A percentile compares a stretch with the other conserved stretches of the same genome.
These are phyloP conservation scores for Synergus japonicus DNA, from an alignment of 2,888 invertebrate species.

Conservation along the genomic window DNA sequence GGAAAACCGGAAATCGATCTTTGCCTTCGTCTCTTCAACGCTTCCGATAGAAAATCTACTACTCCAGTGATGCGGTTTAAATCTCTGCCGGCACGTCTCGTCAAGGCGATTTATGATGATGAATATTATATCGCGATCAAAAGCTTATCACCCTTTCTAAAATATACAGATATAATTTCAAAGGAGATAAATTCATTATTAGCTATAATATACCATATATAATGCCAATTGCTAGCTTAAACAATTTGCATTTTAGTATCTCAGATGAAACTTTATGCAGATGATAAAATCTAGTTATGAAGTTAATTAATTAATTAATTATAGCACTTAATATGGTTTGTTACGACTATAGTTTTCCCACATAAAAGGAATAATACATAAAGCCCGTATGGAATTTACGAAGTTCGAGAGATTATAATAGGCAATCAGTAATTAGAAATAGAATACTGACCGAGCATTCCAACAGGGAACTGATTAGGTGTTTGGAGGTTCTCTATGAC, in stretches of 20 bases:
- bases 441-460: constrained; percentile 88
- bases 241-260: neutral
- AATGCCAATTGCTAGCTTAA: no score
- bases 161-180: neutral
- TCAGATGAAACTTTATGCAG: neutral
- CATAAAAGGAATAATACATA: no score
- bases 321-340: no score
- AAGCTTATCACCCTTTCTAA: neutral
- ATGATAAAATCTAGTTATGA: neutral
- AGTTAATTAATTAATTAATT: neutral
- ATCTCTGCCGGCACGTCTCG: neutral
- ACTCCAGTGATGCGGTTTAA: neutral
- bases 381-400: no score
- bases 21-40: constrained; percentile 38
- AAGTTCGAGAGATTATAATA: no score
- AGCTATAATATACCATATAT: no score
- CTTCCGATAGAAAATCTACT: neutral
- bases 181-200: no score
- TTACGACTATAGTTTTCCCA: no score
- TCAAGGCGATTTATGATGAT: neutral
- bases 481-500: constrained; percentile 91
- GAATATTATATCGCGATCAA: neutral
- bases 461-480: constrained; percentile 90
- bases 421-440: neutral
- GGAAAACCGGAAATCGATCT: constrained; percentile 60